Evolutionary conservation across 2,888 invertebrate genomes (phyloP).

Genomic region (Zelleria hepariella): DNA sequence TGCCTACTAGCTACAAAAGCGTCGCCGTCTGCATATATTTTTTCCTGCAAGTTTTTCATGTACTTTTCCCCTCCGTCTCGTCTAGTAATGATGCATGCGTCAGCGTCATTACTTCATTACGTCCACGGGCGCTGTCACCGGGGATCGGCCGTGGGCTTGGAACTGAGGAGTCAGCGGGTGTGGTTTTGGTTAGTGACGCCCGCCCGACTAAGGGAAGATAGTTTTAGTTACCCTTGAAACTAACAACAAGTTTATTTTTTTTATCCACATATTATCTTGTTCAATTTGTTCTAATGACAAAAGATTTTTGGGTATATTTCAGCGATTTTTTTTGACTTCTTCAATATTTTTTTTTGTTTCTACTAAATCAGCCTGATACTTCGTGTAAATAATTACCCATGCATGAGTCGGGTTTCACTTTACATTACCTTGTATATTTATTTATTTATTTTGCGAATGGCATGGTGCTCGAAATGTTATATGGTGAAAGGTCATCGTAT

Average conservation of each 20-base stretch:
- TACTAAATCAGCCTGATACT: too few relatives aligned
- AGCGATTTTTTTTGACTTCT: background rate
- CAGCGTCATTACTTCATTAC: conserved; percentile 62
- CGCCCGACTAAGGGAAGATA: background rate
- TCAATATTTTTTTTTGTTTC: too few relatives aligned
- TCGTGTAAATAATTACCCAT: too few relatives aligned
- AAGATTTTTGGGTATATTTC: background rate
- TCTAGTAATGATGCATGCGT: conserved; percentile 33
- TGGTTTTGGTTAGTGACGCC: background rate
- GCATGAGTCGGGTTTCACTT: too few relatives aligned
- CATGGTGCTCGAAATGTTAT: too few relatives aligned
- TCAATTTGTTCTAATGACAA: background rate
- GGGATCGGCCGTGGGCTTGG: conserved; percentile 8
- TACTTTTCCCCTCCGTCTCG: background rate
- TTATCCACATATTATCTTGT: background rate
- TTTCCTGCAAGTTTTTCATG: background rate
- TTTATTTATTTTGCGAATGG: too few relatives aligned
- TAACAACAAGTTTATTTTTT: background rate
- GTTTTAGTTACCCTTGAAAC: background rate
- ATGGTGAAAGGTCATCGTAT: too few relatives aligned
- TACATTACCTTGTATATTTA: too few relatives aligned
- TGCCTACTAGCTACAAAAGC: background rate
- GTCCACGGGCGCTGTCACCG: conserved; percentile 36
- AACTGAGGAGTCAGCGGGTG: background rate
- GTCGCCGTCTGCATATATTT: background rate